Conservation (phyloP, 2,888 invertebrate species). For the Rotaria sp. region DNA sequence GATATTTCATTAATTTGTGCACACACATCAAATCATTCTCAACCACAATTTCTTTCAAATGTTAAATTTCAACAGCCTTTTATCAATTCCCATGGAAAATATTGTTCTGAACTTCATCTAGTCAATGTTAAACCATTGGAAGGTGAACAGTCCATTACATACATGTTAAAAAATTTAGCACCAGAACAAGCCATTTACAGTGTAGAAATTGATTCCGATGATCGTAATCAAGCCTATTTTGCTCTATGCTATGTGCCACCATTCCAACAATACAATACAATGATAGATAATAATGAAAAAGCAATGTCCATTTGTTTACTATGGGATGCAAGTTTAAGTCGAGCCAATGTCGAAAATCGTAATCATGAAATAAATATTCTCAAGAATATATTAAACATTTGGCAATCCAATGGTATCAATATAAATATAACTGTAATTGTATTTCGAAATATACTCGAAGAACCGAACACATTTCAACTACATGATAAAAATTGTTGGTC, state of each 20-base stretch:
- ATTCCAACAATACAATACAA: neutral
- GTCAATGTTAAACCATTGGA: too few species aligned
- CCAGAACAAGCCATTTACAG: too few species aligned
- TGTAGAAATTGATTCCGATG: too few species aligned
- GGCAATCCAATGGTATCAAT: neutral
- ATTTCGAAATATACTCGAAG: neutral
- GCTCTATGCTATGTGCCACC: neutral
- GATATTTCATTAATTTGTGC: too few species aligned
- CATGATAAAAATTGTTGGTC: neutral
- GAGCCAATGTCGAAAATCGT: neutral
- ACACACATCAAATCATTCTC: neutral
- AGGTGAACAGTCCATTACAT: too few species aligned
- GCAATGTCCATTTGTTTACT: neutral
- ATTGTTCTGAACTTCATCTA: neutral
- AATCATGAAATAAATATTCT: neutral
- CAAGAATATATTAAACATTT: neutral
- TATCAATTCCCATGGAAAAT: too few species aligned
- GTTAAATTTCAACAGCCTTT: too few species aligned
- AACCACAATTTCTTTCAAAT: neutral
- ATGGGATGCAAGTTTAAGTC: conserved; percentile 11
- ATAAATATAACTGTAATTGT: neutral
- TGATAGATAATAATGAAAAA: neutral
- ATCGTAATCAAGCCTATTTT: too few species aligned
- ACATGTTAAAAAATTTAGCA: too few species aligned
- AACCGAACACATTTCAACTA: neutral